These are phyloP conservation scores for Poliocrania exsul DNA, from an alignment of 2,797 vertebrate genomes.

Conservation along the genomic window DNA sequence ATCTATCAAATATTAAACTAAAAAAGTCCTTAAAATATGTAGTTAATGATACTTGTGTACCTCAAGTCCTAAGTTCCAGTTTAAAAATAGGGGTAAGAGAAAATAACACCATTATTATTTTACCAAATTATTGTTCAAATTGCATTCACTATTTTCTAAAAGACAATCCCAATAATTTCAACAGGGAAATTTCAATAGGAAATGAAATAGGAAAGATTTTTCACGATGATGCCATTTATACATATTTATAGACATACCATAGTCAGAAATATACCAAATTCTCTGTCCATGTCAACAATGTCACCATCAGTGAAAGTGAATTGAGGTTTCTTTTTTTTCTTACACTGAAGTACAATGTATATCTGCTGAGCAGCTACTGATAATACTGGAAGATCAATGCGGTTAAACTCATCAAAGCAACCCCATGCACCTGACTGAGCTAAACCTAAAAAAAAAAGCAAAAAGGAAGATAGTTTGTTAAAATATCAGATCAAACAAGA, in stretches of 20 bases:
- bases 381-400: slow-evolving; percentile 85
- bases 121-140: background rate
- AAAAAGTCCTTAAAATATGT: background rate
- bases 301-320: slow-evolving; percentile 86
- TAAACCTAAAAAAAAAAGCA: slow-evolving; percentile 72
- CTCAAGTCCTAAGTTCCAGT: background rate
- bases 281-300: slow-evolving; percentile 82
- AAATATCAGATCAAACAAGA: background rate
- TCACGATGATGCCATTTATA: background rate
- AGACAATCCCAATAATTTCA: background rate
- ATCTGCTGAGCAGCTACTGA: slow-evolving; percentile 88
- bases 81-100: background rate
- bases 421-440: slow-evolving; percentile 87
- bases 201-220: background rate
- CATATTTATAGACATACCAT: slow-evolving; percentile 75
- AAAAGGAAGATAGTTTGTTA: background rate
- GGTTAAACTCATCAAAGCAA: slow-evolving; percentile 81
- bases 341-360: slow-evolving; percentile 84
- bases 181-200: background rate
- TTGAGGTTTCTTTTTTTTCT: slow-evolving; percentile 82
- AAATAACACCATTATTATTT: background rate
- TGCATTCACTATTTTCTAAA: background rate
- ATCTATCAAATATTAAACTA: background rate
- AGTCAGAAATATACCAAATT: slow-evolving; percentile 87
- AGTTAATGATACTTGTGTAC: background rate